Evolutionary conservation across 2,797 vertebrate species (phyloP).

Genomic region (Microcaecilia unicolor): DNA sequence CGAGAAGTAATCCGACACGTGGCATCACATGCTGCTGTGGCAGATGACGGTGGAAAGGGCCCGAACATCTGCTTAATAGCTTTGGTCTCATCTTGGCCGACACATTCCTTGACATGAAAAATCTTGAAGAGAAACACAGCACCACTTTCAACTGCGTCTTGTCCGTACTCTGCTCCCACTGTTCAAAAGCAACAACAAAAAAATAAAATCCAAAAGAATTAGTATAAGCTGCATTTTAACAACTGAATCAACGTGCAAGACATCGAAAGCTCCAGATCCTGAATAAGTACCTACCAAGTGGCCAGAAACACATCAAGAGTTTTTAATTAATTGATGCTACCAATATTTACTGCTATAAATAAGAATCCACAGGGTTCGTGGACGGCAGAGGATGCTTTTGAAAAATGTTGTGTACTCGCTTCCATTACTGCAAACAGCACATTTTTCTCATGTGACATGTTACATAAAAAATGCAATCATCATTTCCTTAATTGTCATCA

Average conservation of each 20-base stretch:
- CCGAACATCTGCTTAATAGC: slow-evolving; percentile 91
- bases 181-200: slow-evolving; percentile 44
- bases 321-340: not conserved
- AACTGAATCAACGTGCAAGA: not conserved
- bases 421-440: no score
- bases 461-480: no score
- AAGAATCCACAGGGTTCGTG: no score
- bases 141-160: slow-evolving; percentile 78
- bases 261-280: not conserved
- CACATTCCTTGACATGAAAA: slow-evolving; percentile 74
- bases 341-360: no score
- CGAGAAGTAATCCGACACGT: slow-evolving; percentile 62
- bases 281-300: not conserved
- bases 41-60: slow-evolving; percentile 80
- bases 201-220: no score
- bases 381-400: no score
- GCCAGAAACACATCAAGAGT: not conserved
- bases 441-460: no score
- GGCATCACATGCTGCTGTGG: slow-evolving; percentile 66
- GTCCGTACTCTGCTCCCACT: slow-evolving; percentile 83
- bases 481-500: no score
- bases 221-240: slow-evolving; percentile 11
- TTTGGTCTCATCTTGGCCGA: slow-evolving; percentile 79
- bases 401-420: not conserved
- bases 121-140: slow-evolving; percentile 86